A percentile compares a stretch with the other conserved stretches of the same genome.
Conservation (phyloP, 2,888 invertebrate species). For the Leucophora obtusa region DNA sequence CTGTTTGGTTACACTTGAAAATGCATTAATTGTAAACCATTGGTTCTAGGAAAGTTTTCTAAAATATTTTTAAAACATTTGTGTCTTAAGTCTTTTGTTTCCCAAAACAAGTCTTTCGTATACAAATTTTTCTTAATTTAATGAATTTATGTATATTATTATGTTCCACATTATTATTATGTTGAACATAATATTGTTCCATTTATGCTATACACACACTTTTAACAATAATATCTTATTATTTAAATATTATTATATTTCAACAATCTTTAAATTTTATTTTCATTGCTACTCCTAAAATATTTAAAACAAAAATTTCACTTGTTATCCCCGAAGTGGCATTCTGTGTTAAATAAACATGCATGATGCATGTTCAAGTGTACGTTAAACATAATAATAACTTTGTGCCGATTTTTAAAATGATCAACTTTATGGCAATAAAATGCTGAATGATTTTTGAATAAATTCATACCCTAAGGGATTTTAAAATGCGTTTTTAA, state of each 20-base stretch:
- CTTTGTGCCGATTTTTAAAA: conserved; percentile 37
- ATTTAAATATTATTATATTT: background rate
- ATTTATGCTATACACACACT: background rate
- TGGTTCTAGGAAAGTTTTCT: too few species aligned
- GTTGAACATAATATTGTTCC: too few species aligned
- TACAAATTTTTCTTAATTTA: too few species aligned
- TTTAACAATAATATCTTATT: background rate
- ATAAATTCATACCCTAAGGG: background rate
- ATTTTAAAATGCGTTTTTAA: background rate
- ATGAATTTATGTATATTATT: too few species aligned
- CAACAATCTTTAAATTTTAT: background rate
- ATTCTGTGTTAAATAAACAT: background rate
- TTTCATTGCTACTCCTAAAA: background rate
- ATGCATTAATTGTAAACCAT: too few species aligned
- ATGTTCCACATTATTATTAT: too few species aligned
- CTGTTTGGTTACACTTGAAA: too few species aligned
- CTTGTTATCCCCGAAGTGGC: background rate
- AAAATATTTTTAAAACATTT: too few species aligned
- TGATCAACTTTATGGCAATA: conserved; percentile 36
- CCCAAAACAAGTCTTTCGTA: too few species aligned
- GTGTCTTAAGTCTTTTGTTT: too few species aligned
- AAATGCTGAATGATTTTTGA: conserved; percentile 13
- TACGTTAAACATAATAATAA: conserved; percentile 40
- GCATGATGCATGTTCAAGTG: background rate
- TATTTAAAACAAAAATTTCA: background rate